Percentiles rank a stretch among this genome's conserved stretches.
phyloP scores from a whole-genome alignment of 92 coral and sea anemone species.

The Epizoanthus fatuus region DNA sequence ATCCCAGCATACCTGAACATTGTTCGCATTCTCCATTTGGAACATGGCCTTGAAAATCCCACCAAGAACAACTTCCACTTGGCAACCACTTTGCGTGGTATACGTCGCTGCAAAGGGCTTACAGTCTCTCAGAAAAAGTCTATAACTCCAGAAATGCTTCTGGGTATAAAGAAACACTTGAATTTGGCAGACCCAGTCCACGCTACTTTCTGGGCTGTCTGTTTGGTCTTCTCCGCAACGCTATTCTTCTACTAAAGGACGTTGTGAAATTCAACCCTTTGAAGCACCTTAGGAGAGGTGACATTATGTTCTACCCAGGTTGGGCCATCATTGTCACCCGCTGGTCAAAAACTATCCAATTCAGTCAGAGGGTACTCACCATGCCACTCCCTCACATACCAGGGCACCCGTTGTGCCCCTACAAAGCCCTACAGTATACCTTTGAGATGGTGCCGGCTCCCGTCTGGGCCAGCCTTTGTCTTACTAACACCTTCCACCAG shows the following conservation, averaged over 20 bases:
- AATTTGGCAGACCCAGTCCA: slow-evolving; percentile 32
- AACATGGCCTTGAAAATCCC: too few species aligned
- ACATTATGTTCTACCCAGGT: slow-evolving; percentile 40
- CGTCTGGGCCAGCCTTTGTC: slow-evolving; percentile 5
- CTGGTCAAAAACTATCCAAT: slow-evolving; percentile 44
- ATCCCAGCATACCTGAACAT: too few species aligned
- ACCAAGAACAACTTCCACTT: slow-evolving; percentile 15
- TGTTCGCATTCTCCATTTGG: too few species aligned
- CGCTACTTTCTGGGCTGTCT: slow-evolving; percentile 54
- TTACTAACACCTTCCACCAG: not conserved
- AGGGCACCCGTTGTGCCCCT: slow-evolving; percentile 38
- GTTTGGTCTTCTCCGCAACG: slow-evolving; percentile 36
- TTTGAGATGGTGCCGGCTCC: slow-evolving; percentile 28
- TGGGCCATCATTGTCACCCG: slow-evolving; percentile 48
- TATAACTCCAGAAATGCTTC: slow-evolving; percentile 21
- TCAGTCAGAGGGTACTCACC: slow-evolving; percentile 34
- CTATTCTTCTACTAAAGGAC: slow-evolving; percentile 10
- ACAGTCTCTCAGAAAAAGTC: slow-evolving; percentile 34
- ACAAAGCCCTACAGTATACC: slow-evolving; percentile 29
- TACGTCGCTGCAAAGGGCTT: not conserved
- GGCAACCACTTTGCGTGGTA: slow-evolving; percentile 1
- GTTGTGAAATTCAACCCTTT: slow-evolving; percentile 29
- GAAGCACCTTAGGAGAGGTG: slow-evolving; percentile 28
- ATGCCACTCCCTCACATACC: slow-evolving; percentile 6
- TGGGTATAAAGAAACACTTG: slow-evolving; percentile 23